Evolutionary conservation across 2,888 invertebrate genomes (phyloP).

Genomic region (Bibio marci): DNA sequence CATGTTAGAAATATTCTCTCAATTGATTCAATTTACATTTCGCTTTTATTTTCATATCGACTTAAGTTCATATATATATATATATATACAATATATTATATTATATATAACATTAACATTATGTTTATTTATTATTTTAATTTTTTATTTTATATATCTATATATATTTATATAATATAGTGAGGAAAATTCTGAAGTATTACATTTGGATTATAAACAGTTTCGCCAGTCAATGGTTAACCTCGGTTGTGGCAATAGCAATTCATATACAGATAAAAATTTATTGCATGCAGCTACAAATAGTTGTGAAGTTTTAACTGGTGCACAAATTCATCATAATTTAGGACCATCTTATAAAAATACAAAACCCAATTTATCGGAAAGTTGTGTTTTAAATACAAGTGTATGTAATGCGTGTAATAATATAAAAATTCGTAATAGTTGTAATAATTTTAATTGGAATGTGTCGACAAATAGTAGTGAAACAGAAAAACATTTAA

Average conservation of each 20-base stretch:
- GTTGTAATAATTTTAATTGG: slow-evolving; percentile 4
- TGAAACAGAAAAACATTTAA: background rate
- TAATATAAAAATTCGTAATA: background rate
- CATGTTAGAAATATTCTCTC: no score
- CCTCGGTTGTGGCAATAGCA: slow-evolving; percentile 6
- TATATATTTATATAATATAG: slow-evolving; percentile 3
- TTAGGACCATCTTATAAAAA: slow-evolving; percentile 1
- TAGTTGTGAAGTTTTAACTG: slow-evolving; percentile 6
- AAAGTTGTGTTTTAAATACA: slow-evolving; percentile 5
- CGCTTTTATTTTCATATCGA: background rate
- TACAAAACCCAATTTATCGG: slow-evolving; percentile 6
- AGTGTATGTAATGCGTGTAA: slow-evolving; percentile 1
- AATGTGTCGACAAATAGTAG: slow-evolving; percentile 5
- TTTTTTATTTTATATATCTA: background rate
- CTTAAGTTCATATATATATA: background rate
- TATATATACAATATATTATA: background rate
- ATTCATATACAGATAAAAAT: slow-evolving; percentile 5
- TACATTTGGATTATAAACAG: slow-evolving; percentile 7
- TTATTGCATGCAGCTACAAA: slow-evolving; percentile 6
- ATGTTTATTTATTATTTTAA: background rate
- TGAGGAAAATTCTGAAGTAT: slow-evolving; percentile 6
- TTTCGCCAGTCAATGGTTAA: slow-evolving; percentile 7
- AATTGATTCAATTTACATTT: no score
- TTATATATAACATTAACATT: no score
- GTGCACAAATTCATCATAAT: background rate